Conservation (phyloP, 1,140 invertebrate genomes). For the Microplitis mediator region DNA sequence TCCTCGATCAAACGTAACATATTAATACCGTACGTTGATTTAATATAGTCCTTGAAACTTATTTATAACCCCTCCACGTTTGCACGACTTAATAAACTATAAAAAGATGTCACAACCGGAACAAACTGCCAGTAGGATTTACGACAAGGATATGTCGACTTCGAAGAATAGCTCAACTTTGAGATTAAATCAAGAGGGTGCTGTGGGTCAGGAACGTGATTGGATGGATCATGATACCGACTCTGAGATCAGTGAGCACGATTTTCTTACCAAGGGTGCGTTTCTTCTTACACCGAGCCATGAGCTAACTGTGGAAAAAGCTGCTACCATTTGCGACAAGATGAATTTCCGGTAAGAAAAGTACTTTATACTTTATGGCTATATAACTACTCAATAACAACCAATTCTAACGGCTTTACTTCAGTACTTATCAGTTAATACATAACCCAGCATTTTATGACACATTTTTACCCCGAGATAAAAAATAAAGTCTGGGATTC, state of each 20-base stretch:
- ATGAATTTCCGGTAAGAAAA: constrained; percentile 72
- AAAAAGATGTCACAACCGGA: constrained; percentile 54
- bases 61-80: constrained; percentile 4
- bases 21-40: constrained; percentile 22
- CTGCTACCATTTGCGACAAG: constrained; percentile 83
- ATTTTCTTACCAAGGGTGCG: constrained; percentile 68
- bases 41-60: neutral
- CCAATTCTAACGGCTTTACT: too few relatives aligned
- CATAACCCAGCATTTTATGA: too few relatives aligned
- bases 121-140: constrained; percentile 44
- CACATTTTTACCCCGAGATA: too few relatives aligned
- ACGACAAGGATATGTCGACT: constrained; percentile 54
- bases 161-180: constrained; percentile 53
- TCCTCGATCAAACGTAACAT: constrained; percentile 34
- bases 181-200: constrained; percentile 49
- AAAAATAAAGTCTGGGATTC: neutral
- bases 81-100: constrained; percentile 36
- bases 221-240: constrained; percentile 52
- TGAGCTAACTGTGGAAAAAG: constrained; percentile 82
- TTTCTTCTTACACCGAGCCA: constrained; percentile 83
- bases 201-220: constrained; percentile 25
- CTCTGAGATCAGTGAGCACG: constrained; percentile 54
- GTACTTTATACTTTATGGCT: neutral
- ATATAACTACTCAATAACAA: too few relatives aligned
- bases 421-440: too few relatives aligned